These are phyloP conservation scores for Priocnemis perturbator DNA, from an alignment of 2,888 invertebrate genomes.

Conservation along the genomic window DNA sequence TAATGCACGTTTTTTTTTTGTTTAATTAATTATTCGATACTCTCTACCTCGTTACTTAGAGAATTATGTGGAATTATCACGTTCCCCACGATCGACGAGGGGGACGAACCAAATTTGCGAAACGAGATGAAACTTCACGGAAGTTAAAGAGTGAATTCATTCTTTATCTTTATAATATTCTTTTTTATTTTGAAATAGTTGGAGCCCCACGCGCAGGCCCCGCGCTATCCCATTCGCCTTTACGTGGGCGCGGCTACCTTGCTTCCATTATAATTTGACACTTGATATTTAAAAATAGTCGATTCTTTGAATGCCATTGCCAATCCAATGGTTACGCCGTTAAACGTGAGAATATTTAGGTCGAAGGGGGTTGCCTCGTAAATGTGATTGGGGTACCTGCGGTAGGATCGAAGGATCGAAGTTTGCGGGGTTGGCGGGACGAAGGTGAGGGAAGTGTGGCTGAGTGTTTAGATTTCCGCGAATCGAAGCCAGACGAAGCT, in stretches of 20 bases:
- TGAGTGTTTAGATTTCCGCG: constrained; percentile 60
- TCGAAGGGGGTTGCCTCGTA: constrained; percentile 11
- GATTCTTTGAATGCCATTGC: constrained; percentile 62
- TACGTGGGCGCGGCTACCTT: constrained; percentile 32
- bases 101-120: constrained; percentile 36
- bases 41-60: constrained; percentile 33
- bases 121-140: constrained; percentile 66
- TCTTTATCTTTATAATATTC: constrained; percentile 16
- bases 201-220: constrained; percentile 24
- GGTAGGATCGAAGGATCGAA: constrained; percentile 1
- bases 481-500: constrained; percentile 45
- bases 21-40: constrained; percentile 27
- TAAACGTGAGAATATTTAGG: constrained; percentile 35
- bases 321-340: constrained; percentile 43
- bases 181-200: constrained; percentile 24
- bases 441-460: constrained; percentile 21
- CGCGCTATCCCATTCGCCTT: constrained; percentile 27
- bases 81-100: constrained; percentile 17
- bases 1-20: constrained; percentile 18
- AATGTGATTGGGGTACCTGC: not conserved
- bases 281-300: constrained; percentile 71
- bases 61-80: constrained; percentile 33
- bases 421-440: not conserved
- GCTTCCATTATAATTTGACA: constrained; percentile 62
- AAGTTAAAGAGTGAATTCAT: constrained; percentile 61